Conservation (phyloP, 2,113 vertebrate genomes). For the Labrus mixtus region DNA sequence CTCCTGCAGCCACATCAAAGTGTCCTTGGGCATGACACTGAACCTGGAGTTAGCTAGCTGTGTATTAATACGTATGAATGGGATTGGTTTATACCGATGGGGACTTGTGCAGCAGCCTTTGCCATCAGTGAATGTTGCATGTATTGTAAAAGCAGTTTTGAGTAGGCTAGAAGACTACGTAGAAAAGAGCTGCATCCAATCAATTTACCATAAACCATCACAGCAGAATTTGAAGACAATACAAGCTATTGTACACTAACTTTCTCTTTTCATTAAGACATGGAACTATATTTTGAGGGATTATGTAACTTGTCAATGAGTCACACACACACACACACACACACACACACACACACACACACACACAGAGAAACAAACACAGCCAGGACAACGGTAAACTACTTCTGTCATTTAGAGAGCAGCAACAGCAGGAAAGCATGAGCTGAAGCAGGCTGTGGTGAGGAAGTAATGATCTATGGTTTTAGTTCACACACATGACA, state of each 20-base stretch:
- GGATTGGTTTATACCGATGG: too few species aligned
- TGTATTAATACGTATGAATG: too few species aligned
- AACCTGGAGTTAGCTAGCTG: too few species aligned
- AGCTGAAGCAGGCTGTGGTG: constrained; percentile 55
- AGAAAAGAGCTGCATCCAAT: too few species aligned
- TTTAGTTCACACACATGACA: constrained; percentile 32
- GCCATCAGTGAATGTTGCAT: too few species aligned
- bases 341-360: constrained; percentile 2
- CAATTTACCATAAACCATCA: neutral
- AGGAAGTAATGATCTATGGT: constrained; percentile 63
- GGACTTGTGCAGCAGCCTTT: too few species aligned
- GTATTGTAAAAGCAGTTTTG: too few species aligned
- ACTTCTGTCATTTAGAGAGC: constrained; percentile 41
- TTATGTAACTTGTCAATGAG: neutral
- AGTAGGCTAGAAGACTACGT: too few species aligned
- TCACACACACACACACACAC: neutral
- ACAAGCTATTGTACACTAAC: neutral
- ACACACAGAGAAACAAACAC: too few species aligned
- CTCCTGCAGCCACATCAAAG: too few species aligned
- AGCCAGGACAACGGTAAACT: neutral
- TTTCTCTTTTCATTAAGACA: constrained; percentile 2
- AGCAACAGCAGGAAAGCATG: constrained; percentile 21
- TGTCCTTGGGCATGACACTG: too few species aligned
- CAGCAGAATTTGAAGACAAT: neutral
- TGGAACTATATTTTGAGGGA: neutral